phyloP scores from a whole-genome alignment of 2,113 vertebrate genomes.

The Orthonyx spaldingii region DNA sequence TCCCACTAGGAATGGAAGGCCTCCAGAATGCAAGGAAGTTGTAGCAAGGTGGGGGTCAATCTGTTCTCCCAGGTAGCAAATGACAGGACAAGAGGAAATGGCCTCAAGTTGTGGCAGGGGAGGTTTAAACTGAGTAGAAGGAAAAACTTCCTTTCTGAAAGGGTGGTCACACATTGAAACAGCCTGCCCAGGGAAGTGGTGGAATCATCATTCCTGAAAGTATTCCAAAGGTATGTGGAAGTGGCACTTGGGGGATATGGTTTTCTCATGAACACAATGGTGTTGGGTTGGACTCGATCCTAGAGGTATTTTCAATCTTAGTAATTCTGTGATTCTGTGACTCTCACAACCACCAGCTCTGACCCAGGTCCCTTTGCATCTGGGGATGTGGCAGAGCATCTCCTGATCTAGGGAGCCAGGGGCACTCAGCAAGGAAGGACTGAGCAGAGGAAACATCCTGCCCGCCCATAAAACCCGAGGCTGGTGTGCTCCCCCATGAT shows the following conservation, averaged over 20 bases:
- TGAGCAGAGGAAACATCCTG: background rate
- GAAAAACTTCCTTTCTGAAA: background rate
- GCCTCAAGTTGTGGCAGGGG: background rate
- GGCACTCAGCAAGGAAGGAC: background rate
- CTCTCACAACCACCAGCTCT: background rate
- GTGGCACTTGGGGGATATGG: background rate
- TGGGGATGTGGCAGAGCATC: background rate
- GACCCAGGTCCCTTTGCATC: background rate
- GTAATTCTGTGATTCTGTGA: background rate
- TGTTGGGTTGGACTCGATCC: background rate
- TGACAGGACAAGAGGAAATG: background rate
- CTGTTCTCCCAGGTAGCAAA: background rate
- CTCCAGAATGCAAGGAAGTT: background rate
- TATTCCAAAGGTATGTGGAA: background rate
- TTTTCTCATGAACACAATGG: background rate
- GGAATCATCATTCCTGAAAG: background rate
- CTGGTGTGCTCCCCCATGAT: background rate
- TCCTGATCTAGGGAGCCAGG: background rate
- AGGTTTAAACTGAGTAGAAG: background rate
- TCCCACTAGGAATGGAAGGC: background rate
- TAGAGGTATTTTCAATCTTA: background rate
- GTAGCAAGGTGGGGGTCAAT: accelerated
- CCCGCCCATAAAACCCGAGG: accelerated
- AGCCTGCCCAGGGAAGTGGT: background rate
- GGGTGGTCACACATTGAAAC: background rate